Base-by-base conservation (phyloP, 2,113 vertebrate genomes). In the Speoplatyrhinus poulsoni region DNA sequence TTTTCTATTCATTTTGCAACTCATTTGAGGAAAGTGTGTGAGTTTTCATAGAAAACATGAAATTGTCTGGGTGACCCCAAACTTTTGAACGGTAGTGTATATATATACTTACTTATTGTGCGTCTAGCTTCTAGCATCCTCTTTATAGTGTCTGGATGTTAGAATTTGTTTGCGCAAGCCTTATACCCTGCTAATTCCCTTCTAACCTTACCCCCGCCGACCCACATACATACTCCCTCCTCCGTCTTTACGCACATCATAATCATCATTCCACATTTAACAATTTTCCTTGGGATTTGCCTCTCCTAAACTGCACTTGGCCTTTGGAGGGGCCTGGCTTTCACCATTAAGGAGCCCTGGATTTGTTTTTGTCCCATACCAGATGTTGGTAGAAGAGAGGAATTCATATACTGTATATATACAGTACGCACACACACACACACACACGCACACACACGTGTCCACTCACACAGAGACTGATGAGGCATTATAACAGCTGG, bases 301-400 rank as follows among this genome's bases (percentile, higher is more conserved):
- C 16, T 55, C 59, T n/a, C 12, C 82, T 84, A 75, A 80, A 82
- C 81, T 55, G 4, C 75, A 72, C 57, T 65, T 65, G 57, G 58
- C 76, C 66, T 67, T 70, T 80, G 73, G 69, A 69, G 63, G 17
- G 3, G 61, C 26, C 26, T 26, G 26, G 26, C 26, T 26, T 26
- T 26, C 2, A 26, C 26, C 1, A 2, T 70, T 41, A 49, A n/a
- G 60, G 70, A 83, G 56, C 65, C 70, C 69, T 69, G 26, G 68
- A 72, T 69, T 75, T 83, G 76, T 80, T 82, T 80, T 75, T 1
- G 3, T 80, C 76, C 65, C 49, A 70, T 60, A 64, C 70, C 63
- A 79, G 84, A 88, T 80, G 79, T 83, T 79, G 75, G 75, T 58
- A 67, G 41, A 82, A 26, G 60, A 49, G 36, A 74, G 69, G 75